These are phyloP conservation scores for human DNA, from an alignment of 2,113 vertebrate genomes.

Conservation along the genomic window DNA sequence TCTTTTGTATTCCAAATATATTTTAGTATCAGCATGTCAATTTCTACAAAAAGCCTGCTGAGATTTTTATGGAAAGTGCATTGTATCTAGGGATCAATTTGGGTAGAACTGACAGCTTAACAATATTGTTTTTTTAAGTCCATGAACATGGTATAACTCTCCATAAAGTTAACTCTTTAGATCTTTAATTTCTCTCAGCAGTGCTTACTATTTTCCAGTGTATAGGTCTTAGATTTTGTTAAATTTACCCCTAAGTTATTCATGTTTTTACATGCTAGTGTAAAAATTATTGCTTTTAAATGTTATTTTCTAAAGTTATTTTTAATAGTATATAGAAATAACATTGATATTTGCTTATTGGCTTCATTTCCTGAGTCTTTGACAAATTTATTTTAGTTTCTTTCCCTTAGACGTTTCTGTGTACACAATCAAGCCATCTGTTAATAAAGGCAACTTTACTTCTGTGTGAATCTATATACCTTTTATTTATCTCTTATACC, in stretches of 20 bases:
- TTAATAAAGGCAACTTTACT: background rate
- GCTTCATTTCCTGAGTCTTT: background rate
- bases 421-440: background rate
- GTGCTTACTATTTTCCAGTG: background rate
- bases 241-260: background rate
- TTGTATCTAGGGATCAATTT: background rate
- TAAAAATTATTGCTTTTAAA: background rate
- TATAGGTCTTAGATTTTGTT: background rate
- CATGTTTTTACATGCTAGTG: background rate
- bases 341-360: background rate
- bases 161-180: background rate
- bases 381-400: background rate
- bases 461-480: background rate
- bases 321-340: background rate
- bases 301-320: background rate
- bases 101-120: background rate
- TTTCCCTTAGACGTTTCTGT: background rate
- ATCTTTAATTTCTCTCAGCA: background rate
- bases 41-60: background rate
- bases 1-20: background rate
- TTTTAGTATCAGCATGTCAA: background rate
- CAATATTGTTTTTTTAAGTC: background rate
- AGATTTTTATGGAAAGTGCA: background rate
- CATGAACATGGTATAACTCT: background rate
- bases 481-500: background rate